Base-by-base conservation (phyloP, 2,113 vertebrate genomes). In the Scomber japonicus region DNA sequence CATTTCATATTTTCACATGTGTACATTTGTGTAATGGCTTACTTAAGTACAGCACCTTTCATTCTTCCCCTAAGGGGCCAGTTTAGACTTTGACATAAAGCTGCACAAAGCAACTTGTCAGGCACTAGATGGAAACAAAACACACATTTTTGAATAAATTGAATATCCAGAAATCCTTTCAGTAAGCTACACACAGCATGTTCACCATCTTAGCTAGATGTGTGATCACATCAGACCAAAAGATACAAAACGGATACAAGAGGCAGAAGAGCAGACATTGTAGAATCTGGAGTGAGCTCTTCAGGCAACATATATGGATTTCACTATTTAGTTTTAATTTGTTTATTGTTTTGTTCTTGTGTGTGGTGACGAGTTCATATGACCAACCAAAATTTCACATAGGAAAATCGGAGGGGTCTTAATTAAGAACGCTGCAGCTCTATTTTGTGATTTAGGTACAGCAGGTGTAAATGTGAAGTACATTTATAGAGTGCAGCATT, bases 21-120 rank as follows among this genome's bases (percentile, higher is more conserved):
- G 46, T 11, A 9, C 50, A 68, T 81, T 72, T 48, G 57, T 79
- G 78, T 67, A 86, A 83, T 80, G 44, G 53, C 24, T 71, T 77
- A 72, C 80, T 82, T 70, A 74, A 81, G 51, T 27, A 35, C 40
- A 60, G 57, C 24, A 27, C 11, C 35, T 74, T 74, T 75, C 19
- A 78, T 70, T 77, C 35, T 8, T 48, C 21, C 51, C 81, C 70
- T 21, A 62, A 68, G 69, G 72, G 66, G 53, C 1, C 71, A 81
- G 74, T 76, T 85, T 81, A 62, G 44, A 71, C 24, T 45, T 73
- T 75, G 56, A 62, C 35, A 2, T 68, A 50, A 66, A 75, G 50
- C 44, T 17, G 21, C 51, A 66, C 16, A 30, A 9, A 7, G 50
- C 24, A 78, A 13, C 1, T 60, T 71, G 61, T 71, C 51, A 16